Conservation (phyloP, 2,113 vertebrate genomes). For the Psephotus haematonotus region DNA sequence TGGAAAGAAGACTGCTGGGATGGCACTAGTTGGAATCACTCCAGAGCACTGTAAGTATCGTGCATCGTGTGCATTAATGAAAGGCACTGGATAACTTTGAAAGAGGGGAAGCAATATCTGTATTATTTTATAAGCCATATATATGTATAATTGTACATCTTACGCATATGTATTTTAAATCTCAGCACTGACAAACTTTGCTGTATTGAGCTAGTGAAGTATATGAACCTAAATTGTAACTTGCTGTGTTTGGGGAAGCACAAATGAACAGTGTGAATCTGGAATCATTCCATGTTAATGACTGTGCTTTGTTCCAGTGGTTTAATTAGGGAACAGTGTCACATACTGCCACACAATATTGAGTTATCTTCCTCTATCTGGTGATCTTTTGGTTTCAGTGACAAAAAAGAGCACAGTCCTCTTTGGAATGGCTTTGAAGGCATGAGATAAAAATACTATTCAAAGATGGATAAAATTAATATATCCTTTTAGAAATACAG, state of each 20-base stretch:
- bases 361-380: not conserved
- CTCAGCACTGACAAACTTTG: not conserved
- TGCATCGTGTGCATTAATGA: conserved; percentile 70
- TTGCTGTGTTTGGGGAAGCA: not conserved
- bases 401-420: not conserved
- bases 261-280: not conserved
- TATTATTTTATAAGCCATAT: conserved; percentile 52
- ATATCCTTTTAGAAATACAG: not conserved
- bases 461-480: not conserved
- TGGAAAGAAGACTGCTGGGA: conserved; percentile 61
- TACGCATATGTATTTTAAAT: not conserved
- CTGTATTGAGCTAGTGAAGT: not conserved
- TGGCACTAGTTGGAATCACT: conserved; percentile 74
- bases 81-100: conserved; percentile 75
- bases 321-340: not conserved
- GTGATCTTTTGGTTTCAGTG: not conserved
- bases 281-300: not conserved
- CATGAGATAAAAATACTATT: not conserved
- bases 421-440: not conserved
- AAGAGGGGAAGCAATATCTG: conserved; percentile 58
- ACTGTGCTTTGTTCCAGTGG: not conserved
- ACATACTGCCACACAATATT: not conserved
- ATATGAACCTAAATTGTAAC: not conserved
- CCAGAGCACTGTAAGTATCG: conserved; percentile 70
- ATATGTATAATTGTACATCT: not conserved